phyloP scores from a whole-genome alignment of 2,888 invertebrate species.

The Imbricaverruca yamaguchii region DNA sequence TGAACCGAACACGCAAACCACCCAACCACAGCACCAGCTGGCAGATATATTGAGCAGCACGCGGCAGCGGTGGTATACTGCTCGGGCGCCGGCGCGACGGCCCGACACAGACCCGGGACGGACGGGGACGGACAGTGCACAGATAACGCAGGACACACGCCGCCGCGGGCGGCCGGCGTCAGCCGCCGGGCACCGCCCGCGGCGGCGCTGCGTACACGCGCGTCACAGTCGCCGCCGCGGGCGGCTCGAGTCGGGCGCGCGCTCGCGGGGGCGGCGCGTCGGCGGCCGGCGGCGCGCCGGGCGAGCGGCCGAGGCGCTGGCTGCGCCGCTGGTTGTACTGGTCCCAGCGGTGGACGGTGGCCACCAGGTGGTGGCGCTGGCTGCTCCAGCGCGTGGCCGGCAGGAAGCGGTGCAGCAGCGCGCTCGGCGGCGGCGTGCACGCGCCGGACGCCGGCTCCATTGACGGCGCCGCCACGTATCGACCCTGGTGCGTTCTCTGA shows the following conservation, averaged over 20 bases:
- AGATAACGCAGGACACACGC: background rate
- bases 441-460: background rate
- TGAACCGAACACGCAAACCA: no score
- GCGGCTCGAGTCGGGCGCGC: background rate
- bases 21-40: no score
- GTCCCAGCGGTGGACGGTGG: slow-evolving; percentile 2
- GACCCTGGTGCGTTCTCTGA: background rate
- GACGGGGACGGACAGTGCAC: background rate
- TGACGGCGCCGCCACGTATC: background rate
- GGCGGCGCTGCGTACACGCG: background rate
- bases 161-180: background rate
- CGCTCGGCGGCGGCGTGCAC: background rate
- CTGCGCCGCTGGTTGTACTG: slow-evolving; percentile 10
- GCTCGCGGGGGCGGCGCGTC: background rate
- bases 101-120: background rate
- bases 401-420: background rate
- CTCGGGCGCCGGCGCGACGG: no score
- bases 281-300: background rate
- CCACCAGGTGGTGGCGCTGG: background rate
- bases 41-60: background rate
- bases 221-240: background rate
- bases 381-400: background rate
- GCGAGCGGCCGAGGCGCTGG: background rate
- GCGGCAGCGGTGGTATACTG: background rate
- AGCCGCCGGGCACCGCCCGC: background rate